Conservation (phyloP, 2,888 invertebrate genomes). For the Homarus gammarus region DNA sequence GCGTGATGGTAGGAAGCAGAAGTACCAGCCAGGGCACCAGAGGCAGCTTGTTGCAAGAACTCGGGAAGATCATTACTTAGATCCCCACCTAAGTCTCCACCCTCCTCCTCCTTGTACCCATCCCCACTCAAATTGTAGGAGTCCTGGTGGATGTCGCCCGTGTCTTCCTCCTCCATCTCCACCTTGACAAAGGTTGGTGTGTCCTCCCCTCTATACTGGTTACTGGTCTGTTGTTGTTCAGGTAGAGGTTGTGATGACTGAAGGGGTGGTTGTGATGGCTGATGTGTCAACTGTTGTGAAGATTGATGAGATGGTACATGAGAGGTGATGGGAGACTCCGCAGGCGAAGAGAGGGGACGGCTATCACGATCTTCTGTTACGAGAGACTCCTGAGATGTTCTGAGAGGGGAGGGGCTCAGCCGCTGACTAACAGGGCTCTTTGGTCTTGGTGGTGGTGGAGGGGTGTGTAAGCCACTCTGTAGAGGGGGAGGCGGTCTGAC, state of each 20-base stretch:
- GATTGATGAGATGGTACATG: constrained; percentile 46
- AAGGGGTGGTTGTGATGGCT: constrained; percentile 41
- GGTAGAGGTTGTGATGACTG: constrained; percentile 14
- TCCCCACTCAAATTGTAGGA: constrained; percentile 67
- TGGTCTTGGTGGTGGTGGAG: constrained; percentile 67
- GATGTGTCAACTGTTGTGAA: constrained; percentile 65
- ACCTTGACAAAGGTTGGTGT: constrained; percentile 68
- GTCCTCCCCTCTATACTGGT: constrained; percentile 62
- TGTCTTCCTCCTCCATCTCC: constrained; percentile 67
- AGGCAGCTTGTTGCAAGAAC: constrained; percentile 74
- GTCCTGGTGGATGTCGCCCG: constrained; percentile 55
- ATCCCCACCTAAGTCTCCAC: constrained; percentile 67
- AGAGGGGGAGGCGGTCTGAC: constrained; percentile 67
- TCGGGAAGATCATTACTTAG: constrained; percentile 74
- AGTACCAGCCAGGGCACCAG: constrained; percentile 61
- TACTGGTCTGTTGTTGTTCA: constrained; percentile 39
- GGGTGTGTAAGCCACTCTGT: constrained; percentile 38
- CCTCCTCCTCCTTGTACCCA: constrained; percentile 71
- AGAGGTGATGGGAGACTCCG: constrained; percentile 54
- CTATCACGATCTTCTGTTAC: constrained; percentile 59
- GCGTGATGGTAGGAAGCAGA: constrained; percentile 66
- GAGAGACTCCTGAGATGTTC: constrained; percentile 65
- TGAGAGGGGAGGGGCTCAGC: constrained; percentile 57
- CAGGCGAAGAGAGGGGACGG: constrained; percentile 70
- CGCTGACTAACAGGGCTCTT: constrained; percentile 64